These are phyloP conservation scores for Sarcophaga bullata DNA, from an alignment of 1,140 invertebrate genomes.

Conservation along the genomic window DNA sequence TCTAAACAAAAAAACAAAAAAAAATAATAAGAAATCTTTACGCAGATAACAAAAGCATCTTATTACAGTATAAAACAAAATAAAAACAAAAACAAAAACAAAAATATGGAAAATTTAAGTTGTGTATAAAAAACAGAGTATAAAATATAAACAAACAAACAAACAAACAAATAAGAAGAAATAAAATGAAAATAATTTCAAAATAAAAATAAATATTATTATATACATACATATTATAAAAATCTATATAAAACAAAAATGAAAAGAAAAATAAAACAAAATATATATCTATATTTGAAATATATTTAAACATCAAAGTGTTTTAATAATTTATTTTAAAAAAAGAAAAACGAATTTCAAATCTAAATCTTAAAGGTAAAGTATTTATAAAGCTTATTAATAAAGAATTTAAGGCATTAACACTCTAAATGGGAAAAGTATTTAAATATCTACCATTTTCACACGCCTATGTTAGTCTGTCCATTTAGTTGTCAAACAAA, in stretches of 20 bases:
- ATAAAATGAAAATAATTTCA: constrained; percentile 43
- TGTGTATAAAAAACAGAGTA: constrained; percentile 21
- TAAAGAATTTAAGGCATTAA: too few species aligned
- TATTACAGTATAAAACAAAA: constrained; percentile 52
- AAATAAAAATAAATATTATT: constrained; percentile 49
- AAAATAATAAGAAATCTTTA: constrained; percentile 38
- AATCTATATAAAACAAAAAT: constrained; percentile 52
- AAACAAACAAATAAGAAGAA: too few species aligned
- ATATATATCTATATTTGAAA: constrained; percentile 60
- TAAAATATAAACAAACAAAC: constrained; percentile 40
- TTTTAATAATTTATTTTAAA: background rate
- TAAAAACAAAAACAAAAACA: background rate
- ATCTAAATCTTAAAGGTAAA: too few species aligned
- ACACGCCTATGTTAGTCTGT: too few species aligned
- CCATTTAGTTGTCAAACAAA: too few species aligned
- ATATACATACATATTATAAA: constrained; percentile 42
- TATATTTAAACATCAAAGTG: constrained; percentile 45
- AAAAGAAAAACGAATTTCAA: background rate
- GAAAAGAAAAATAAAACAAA: constrained; percentile 48
- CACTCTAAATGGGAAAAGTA: too few species aligned
- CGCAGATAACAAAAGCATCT: constrained; percentile 42
- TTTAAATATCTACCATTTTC: too few species aligned
- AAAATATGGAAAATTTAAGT: background rate
- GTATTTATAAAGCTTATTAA: too few species aligned
- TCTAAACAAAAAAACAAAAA: constrained; percentile 10